Evolutionary conservation across 1,140 invertebrate genomes (phyloP), one percentile per base, ranked within the genome.

Genomic region (Pararge aegeria): DNA sequence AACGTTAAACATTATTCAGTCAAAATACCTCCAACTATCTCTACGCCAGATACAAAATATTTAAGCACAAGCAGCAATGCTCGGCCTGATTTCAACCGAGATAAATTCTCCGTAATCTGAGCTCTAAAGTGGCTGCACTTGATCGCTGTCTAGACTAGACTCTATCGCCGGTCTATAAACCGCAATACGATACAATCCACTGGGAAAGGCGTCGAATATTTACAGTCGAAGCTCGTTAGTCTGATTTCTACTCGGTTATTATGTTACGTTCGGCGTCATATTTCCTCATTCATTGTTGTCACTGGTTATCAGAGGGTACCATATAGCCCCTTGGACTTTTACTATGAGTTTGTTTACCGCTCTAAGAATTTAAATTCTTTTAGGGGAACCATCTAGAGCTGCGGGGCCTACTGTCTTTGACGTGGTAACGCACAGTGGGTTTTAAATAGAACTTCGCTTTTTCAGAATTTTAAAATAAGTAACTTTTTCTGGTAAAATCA

Each of bases 161-260:
- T 68, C 63, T 68, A 72, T 74, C 66, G 68, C 57, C 57, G 66
- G 53, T 70, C 74, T 68, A 74, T 79, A 77, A 73, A 79, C 71
- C 67, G 80, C 75, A 80, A 78, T 75, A 66, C 64, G 76, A 82
- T 80, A 82, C 70, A 78, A 80, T 83, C 73, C 64, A 59, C 59
- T 66, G 64, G 66, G 63, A 80, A 82, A 75, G 68, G 69, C 63
- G 68, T 60, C 59, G 57, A 64, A 70, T 70, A 78, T 74, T 80
- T 70, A 74, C 73, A 66, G 64, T 70, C 61, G 57, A 58, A 52
- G 63, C 64, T 59, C 62, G 65, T 75, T 78, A 73, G 65, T 72
- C 70, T 61, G 73, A 75, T 77, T 20, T 46, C 42, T 46, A 46
- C 42, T 46, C 42, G 18, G 19, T 46, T 46, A 46, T 46, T 46